Evolutionary conservation across 2,797 vertebrate genomes (phyloP).

Genomic region (Gadopsis bispinosus): DNA sequence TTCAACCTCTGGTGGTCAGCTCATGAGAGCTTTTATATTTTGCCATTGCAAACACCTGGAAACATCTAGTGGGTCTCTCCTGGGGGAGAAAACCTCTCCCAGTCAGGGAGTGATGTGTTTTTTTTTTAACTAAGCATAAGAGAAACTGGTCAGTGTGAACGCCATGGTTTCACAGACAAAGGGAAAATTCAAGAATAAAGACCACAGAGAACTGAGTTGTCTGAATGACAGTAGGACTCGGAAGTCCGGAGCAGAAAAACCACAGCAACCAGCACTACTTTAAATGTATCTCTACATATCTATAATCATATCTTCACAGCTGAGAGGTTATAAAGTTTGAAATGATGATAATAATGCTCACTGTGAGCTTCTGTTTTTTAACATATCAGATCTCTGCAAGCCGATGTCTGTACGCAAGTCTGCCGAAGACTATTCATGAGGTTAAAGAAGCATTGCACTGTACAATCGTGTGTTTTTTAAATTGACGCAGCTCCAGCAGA

Average conservation of each 20-base stretch:
- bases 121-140: constrained; percentile 39
- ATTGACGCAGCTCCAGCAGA: too few species aligned
- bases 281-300: not conserved
- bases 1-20: constrained; percentile 13
- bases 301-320: not conserved
- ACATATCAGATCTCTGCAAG: too few species aligned
- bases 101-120: constrained; percentile 34
- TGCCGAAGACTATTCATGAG: too few species aligned
- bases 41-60: constrained; percentile 31
- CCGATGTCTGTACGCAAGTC: too few species aligned
- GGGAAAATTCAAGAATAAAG: constrained; percentile 46
- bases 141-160: constrained; percentile 16
- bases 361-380: not conserved
- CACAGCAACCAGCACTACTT: not conserved
- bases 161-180: constrained; percentile 27
- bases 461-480: too few species aligned
- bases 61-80: constrained; percentile 26
- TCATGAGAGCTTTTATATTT: constrained; percentile 34
- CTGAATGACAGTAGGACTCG: constrained; percentile 27
- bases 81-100: not conserved
- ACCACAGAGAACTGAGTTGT: constrained; percentile 20
- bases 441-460: too few species aligned
- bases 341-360: not conserved
- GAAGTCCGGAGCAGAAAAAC: constrained; percentile 6
- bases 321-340: not conserved